These are phyloP conservation scores for Periphyllus acericola DNA, from an alignment of 2,888 invertebrate genomes.

Conservation along the genomic window DNA sequence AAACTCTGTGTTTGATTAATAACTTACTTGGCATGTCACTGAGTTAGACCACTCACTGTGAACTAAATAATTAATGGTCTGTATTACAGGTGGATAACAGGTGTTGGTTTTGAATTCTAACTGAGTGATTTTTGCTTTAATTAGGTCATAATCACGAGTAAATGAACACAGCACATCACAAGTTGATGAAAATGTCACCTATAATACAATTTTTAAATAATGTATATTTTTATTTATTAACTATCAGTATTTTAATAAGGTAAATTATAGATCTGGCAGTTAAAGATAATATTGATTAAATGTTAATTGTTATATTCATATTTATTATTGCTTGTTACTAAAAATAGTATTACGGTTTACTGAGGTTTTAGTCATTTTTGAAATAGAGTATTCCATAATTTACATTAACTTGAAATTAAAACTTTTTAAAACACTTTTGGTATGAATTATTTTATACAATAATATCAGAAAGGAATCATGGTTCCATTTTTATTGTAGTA, in stretches of 20 bases:
- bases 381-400: too few species aligned
- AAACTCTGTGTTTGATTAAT: background rate
- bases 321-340: too few species aligned
- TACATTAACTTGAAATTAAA: too few species aligned
- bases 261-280: too few species aligned
- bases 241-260: background rate
- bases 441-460: too few species aligned
- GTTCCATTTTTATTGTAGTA: too few species aligned
- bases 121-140: conserved; percentile 79
- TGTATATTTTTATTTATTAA: background rate
- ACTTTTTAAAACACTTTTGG: too few species aligned
- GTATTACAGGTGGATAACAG: conserved; percentile 81
- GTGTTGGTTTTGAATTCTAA: conserved; percentile 89
- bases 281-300: too few species aligned
- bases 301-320: too few species aligned
- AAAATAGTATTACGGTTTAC: too few species aligned
- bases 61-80: conserved; percentile 82
- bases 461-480: too few species aligned
- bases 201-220: conserved; percentile 37
- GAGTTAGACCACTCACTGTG: conserved; percentile 90
- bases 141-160: conserved; percentile 85
- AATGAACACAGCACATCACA: conserved; percentile 81
- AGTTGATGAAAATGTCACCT: conserved; percentile 71
- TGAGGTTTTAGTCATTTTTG: too few species aligned
- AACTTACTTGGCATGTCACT: conserved; percentile 80